A percentile compares a stretch with the other conserved stretches of the same genome.
Conservation (phyloP, 2,797 vertebrate genomes). For the Dermochelys coriacea region DNA sequence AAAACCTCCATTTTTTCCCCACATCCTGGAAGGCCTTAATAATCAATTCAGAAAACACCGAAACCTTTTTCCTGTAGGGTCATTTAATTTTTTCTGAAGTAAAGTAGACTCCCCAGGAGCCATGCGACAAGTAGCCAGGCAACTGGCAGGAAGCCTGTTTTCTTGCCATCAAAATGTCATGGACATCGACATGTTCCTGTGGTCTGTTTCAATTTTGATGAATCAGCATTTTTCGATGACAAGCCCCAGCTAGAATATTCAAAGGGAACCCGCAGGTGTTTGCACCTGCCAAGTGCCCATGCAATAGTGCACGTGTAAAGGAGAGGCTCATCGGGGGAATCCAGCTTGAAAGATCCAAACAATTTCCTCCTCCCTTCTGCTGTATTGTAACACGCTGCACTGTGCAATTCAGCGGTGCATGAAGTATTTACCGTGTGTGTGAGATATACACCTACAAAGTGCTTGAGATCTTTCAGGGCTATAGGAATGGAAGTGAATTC, state of each 20-base stretch:
- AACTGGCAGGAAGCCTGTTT: not conserved
- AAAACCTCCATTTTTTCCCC: not conserved
- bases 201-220: not conserved
- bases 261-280: not conserved
- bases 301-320: not conserved
- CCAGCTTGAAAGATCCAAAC: not conserved
- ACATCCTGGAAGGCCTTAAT: not conserved
- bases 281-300: not conserved
- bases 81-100: not conserved
- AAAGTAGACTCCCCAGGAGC: not conserved
- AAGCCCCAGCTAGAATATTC: not conserved
- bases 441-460: not conserved
- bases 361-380: not conserved
- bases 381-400: not conserved
- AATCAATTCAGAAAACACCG: not conserved
- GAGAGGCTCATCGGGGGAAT: not conserved
- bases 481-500: not conserved
- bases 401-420: not conserved
- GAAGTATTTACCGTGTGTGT: not conserved
- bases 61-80: not conserved
- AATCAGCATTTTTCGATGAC: not conserved
- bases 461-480: not conserved
- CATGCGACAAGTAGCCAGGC: not conserved
- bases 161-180: not conserved
- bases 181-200: not conserved